Percentiles rank a stretch among this genome's conserved stretches.
Evolutionary conservation across 2,888 invertebrate species (phyloP).

Genomic region (Rotaria macrura): DNA sequence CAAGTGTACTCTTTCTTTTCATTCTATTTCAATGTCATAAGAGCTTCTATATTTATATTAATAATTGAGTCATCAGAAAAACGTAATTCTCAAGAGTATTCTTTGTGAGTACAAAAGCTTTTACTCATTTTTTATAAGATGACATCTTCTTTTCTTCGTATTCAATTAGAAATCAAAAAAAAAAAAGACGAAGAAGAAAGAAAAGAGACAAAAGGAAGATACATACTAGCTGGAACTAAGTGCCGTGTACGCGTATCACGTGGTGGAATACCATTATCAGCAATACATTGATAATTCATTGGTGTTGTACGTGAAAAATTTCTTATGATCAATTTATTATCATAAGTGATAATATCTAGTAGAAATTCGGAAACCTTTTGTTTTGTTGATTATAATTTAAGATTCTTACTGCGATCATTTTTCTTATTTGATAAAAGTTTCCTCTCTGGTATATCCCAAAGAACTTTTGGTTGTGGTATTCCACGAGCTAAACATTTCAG

Average conservation of each 20-base stretch:
- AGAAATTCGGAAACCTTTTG: neutral
- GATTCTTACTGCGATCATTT: neutral
- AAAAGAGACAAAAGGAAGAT: neutral
- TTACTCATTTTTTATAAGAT: neutral
- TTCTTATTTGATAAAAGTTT: neutral
- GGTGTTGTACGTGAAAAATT: constrained; percentile 7
- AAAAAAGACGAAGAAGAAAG: neutral
- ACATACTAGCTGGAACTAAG: constrained; percentile 15
- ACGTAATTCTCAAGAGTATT: neutral
- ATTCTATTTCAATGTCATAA: neutral
- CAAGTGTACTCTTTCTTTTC: neutral
- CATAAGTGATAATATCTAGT: neutral
- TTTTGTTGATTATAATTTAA: neutral
- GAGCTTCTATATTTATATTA: neutral
- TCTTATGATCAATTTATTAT: neutral
- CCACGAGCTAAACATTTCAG: neutral
- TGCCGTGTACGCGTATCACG: neutral
- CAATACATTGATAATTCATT: constrained; percentile 17
- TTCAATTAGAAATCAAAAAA: neutral
- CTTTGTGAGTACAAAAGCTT: neutral
- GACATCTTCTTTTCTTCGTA: neutral
- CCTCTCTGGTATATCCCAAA: neutral
- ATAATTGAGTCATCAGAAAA: neutral
- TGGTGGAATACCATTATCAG: constrained; percentile 11
- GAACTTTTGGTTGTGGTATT: neutral